Percentiles rank a stretch among this genome's conserved stretches.
These are phyloP conservation scores for Sturmia bella DNA, from an alignment of 2,888 invertebrate genomes.

Conservation along the genomic window DNA sequence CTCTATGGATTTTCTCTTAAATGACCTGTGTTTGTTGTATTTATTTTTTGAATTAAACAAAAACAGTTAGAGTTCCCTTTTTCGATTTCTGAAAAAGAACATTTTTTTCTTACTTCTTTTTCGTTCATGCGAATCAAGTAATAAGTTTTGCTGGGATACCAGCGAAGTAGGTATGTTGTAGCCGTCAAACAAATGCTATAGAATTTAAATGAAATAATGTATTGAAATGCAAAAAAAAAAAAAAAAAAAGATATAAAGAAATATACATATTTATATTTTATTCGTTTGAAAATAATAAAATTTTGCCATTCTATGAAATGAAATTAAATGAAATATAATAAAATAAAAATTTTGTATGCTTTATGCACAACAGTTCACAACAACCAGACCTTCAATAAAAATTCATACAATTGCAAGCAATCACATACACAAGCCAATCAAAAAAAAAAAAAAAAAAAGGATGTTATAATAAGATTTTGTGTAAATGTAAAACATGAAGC, in stretches of 20 bases:
- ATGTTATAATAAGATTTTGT: slow-evolving; percentile 29
- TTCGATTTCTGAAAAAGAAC: no score
- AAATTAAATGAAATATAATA: slow-evolving; percentile 65
- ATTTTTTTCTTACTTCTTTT: no score
- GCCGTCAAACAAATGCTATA: slow-evolving; percentile 10
- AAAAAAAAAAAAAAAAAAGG: neutral
- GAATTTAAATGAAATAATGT: slow-evolving; percentile 49
- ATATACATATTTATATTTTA: slow-evolving; percentile 19
- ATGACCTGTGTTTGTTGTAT: no score
- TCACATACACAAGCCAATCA: no score
- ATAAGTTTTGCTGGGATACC: neutral
- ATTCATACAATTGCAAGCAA: slow-evolving; percentile 4
- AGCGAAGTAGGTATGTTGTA: neutral
- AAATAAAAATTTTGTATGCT: slow-evolving; percentile 54
- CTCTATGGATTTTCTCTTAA: no score
- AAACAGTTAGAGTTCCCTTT: no score
- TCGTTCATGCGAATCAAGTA: no score
- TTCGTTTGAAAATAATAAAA: slow-evolving; percentile 63
- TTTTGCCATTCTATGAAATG: slow-evolving; percentile 58
- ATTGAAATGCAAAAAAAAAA: neutral
- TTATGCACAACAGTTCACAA: slow-evolving; percentile 44
- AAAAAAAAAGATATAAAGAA: neutral
- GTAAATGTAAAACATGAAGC: slow-evolving; percentile 43
- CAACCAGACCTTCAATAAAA: slow-evolving; percentile 15
- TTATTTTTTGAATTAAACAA: no score